Evolutionary conservation across 2,888 invertebrate genomes (phyloP).

Genomic region (Synanthedon andrenaeformis): DNA sequence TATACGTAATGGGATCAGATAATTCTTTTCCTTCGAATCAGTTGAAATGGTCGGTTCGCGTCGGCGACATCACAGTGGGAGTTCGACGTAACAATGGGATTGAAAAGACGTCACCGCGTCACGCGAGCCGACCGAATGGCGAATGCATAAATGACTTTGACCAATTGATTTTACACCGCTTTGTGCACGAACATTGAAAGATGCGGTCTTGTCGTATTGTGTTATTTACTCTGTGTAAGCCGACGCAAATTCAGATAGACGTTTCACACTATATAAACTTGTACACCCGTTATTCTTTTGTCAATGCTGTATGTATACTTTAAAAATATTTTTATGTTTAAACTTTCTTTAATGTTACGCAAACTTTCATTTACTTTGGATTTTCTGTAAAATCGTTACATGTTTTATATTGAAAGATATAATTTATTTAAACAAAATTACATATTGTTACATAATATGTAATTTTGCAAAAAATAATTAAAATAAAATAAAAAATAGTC

Average conservation of each 20-base stretch:
- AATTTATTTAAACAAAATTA: no score
- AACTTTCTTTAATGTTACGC: not conserved
- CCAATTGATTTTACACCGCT: conserved; percentile 61
- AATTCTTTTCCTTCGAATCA: conserved; percentile 26
- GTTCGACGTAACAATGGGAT: conserved; percentile 41
- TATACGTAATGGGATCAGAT: conserved; percentile 1
- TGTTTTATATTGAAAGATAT: no score
- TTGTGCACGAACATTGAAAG: conserved; percentile 27
- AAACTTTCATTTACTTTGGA: no score
- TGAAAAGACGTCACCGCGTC: conserved; percentile 36
- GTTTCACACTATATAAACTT: not conserved
- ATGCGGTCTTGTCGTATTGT: conserved; percentile 18
- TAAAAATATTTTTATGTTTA: not conserved
- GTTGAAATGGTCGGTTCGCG: conserved; percentile 30
- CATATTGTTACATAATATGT: no score
- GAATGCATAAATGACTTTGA: conserved; percentile 55
- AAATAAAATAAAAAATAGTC: no score
- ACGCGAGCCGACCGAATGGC: conserved; percentile 21
- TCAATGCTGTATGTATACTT: not conserved
- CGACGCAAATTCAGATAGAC: conserved; percentile 4
- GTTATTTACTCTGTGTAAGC: conserved; percentile 16
- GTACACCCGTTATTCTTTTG: not conserved
- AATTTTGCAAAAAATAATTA: no score
- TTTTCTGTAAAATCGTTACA: no score
- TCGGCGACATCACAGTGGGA: conserved; percentile 50